Conservation (phyloP, 2,797 vertebrate genomes). For the Orientallactaga sibirica region DNA sequence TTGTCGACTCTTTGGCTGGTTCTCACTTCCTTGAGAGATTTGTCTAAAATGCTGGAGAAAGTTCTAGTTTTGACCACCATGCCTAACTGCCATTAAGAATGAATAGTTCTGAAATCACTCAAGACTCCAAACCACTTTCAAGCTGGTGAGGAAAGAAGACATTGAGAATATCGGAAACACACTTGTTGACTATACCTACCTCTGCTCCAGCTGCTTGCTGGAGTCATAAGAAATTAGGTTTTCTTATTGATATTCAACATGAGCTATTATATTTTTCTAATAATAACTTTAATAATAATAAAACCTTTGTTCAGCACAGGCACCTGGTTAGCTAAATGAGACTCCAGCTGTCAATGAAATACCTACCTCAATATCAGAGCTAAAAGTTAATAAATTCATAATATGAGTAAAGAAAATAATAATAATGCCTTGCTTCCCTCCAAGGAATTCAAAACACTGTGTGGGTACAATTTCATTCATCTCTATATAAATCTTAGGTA, state of each 20-base stretch:
- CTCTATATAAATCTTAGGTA: conserved; percentile 70
- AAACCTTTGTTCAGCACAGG: conserved; percentile 80
- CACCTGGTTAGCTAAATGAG: conserved; percentile 81
- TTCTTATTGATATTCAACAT: conserved; percentile 75
- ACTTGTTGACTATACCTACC: background rate
- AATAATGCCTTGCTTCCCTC: conserved; percentile 77
- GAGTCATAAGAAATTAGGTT: conserved; percentile 67
- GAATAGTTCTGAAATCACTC: conserved; percentile 58
- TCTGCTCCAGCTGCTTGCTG: conserved; percentile 47
- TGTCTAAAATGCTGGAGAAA: conserved; percentile 68
- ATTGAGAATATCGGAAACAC: conserved; percentile 52
- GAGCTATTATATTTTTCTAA: conserved; percentile 79
- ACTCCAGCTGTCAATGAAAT: conserved; percentile 82
- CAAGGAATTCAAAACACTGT: conserved; percentile 73
- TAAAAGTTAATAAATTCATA: conserved; percentile 82
- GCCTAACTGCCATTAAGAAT: conserved; percentile 55
- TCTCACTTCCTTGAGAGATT: conserved; percentile 57
- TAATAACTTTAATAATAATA: conserved; percentile 81
- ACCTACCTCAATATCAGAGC: conserved; percentile 72
- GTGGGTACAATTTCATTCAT: conserved; percentile 76
- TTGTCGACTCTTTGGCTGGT: conserved; percentile 40
- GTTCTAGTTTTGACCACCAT: conserved; percentile 60
- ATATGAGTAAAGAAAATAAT: conserved; percentile 82
- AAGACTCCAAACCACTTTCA: background rate
- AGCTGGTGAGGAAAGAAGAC: conserved; percentile 54